phyloP scores from a whole-genome alignment of 37 sponge, comb jelly and placozoan genomes.

The Eunapius fragilis region DNA sequence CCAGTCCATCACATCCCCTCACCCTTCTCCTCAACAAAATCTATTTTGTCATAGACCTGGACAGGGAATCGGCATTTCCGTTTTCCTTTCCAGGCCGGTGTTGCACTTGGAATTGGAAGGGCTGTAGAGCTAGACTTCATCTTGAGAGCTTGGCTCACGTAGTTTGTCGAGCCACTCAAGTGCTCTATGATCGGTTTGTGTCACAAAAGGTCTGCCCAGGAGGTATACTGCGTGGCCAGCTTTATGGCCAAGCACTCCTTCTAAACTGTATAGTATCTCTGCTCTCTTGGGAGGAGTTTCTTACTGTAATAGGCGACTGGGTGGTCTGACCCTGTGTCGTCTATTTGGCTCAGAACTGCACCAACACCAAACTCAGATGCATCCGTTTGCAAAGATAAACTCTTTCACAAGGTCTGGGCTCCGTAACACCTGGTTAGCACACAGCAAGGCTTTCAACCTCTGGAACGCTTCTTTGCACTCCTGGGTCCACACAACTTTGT shows the following conservation, averaged over 20 bases:
- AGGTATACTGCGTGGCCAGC: conserved; percentile 38
- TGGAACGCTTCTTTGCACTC: conserved; percentile 50
- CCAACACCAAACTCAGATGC: conserved; percentile 53
- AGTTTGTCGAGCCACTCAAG: conserved; percentile 35
- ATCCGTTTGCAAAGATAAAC: conserved; percentile 55
- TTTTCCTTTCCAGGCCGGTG: conserved; percentile 27
- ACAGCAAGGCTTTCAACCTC: conserved; percentile 15
- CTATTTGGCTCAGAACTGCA: conserved; percentile 50
- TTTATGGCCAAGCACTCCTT: conserved; percentile 55
- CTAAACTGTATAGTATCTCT: conserved; percentile 22
- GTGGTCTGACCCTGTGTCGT: conserved; percentile 24
- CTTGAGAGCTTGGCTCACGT: conserved; percentile 26
- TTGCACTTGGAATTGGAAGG: conserved; percentile 16
- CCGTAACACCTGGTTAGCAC: conserved; percentile 13
- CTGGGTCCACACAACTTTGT: conserved; percentile 21
- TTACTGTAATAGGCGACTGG: conserved; percentile 36
- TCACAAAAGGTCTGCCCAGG: conserved; percentile 23
- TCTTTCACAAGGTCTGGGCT: conserved; percentile 18
- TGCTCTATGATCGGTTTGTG: conserved; percentile 38
- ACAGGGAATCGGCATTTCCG: conserved; percentile 46
- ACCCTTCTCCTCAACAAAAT: too few relatives aligned
- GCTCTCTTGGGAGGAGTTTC: conserved; percentile 43
- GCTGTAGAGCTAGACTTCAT: conserved; percentile 50
- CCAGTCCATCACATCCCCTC: too few relatives aligned
- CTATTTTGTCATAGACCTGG: conserved; percentile 8